A percentile compares a stretch with the other conserved stretches of the same genome.
These are phyloP conservation scores for Caenorhabditis angaria DNA, from an alignment of 2,888 invertebrate genomes.

Conservation along the genomic window DNA sequence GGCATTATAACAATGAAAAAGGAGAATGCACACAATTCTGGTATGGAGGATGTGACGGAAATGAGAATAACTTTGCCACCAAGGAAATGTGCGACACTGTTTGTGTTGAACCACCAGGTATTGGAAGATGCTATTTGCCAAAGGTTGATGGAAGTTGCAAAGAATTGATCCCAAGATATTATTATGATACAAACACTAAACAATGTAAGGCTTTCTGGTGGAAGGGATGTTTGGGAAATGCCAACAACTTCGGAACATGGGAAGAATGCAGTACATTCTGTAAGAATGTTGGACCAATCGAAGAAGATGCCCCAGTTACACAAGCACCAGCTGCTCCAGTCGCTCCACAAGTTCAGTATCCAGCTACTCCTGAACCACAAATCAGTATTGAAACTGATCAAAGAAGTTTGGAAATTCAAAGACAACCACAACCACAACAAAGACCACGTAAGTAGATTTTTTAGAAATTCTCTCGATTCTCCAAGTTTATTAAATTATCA, in stretches of 20 bases:
- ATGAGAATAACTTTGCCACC: constrained; percentile 78
- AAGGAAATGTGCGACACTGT: constrained; percentile 68
- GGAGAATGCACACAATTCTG: constrained; percentile 82
- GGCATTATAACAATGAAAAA: constrained; percentile 82
- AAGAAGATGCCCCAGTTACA: constrained; percentile 34
- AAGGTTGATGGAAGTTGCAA: constrained; percentile 69
- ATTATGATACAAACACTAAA: constrained; percentile 64
- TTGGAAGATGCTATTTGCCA: constrained; percentile 70
- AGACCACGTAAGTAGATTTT: constrained; percentile 1
- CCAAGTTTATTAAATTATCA: background rate
- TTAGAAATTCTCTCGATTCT: background rate
- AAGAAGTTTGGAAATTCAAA: constrained; percentile 5
- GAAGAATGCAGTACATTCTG: constrained; percentile 66
- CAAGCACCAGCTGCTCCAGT: constrained; percentile 23
- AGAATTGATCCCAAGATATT: constrained; percentile 64
- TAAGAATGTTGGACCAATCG: constrained; percentile 56
- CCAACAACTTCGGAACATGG: constrained; percentile 69
- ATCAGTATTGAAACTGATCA: constrained; percentile 26
- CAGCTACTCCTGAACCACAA: constrained; percentile 28
- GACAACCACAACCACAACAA: constrained; percentile 10
- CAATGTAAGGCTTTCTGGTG: constrained; percentile 72
- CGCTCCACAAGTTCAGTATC: constrained; percentile 21
- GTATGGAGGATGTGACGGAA: constrained; percentile 90
- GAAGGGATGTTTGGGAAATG: constrained; percentile 70
- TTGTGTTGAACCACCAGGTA: constrained; percentile 69